Conservation (phyloP, 1,140 invertebrate genomes). For the Bemisia tabaci region DNA sequence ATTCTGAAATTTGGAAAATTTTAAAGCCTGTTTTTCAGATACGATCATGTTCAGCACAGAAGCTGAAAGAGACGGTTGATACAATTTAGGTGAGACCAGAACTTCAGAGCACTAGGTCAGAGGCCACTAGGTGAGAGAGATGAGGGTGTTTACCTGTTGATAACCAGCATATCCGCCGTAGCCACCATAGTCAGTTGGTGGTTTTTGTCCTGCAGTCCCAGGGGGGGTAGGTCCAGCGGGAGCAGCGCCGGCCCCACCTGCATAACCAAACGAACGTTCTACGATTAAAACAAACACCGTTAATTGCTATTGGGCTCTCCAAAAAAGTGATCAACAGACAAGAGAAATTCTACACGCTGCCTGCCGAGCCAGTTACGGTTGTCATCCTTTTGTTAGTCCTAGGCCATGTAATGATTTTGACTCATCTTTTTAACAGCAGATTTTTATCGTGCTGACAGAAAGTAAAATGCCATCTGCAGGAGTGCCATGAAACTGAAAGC, state of each 20-base stretch:
- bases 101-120: no score
- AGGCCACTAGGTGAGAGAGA: neutral
- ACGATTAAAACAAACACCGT: no score
- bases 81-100: no score
- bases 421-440: slow-evolving; percentile 22
- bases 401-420: slow-evolving; percentile 5
- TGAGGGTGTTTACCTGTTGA: slow-evolving; percentile 28
- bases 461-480: no score
- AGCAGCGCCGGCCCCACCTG: slow-evolving; percentile 37
- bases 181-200: slow-evolving; percentile 33
- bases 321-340: slow-evolving; percentile 28
- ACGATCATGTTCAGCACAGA: no score
- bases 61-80: no score
- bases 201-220: slow-evolving; percentile 33
- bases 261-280: no score
- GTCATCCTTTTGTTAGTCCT: slow-evolving; percentile 6
- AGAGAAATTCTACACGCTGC: slow-evolving; percentile 6
- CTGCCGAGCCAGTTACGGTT: slow-evolving; percentile 7
- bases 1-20: no score
- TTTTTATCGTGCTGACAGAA: slow-evolving; percentile 19
- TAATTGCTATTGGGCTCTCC: no score
- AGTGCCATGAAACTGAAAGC: no score
- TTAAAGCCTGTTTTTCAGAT: no score
- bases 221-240: slow-evolving; percentile 36
- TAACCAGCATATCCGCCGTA: slow-evolving; percentile 38